Percentiles rank a stretch among this genome's conserved stretches.
Evolutionary conservation across 2,888 invertebrate genomes (phyloP).

Genomic region (Cheilosia impressa): DNA sequence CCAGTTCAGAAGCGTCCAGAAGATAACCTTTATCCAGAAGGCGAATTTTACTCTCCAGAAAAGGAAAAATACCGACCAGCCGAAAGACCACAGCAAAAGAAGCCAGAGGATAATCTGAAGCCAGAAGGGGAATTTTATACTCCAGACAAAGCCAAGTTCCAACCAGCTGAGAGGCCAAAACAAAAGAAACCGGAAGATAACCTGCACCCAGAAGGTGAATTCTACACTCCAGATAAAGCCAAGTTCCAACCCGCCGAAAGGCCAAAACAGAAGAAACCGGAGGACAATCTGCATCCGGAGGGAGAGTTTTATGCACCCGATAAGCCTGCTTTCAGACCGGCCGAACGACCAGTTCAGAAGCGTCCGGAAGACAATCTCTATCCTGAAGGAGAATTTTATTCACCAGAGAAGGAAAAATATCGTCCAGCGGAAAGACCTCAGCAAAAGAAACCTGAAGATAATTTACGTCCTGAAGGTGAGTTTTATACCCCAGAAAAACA

Average conservation of each 20-base stretch:
- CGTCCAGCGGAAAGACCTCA: conserved; percentile 83
- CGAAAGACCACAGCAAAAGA: conserved; percentile 85
- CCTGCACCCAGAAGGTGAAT: conserved; percentile 86
- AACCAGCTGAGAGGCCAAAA: conserved; percentile 84
- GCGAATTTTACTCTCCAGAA: conserved; percentile 85
- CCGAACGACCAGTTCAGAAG: conserved; percentile 82
- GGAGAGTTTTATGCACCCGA: conserved; percentile 85
- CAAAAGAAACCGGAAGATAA: conserved; percentile 84
- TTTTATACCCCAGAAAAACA: conserved; percentile 84
- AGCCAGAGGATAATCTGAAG: conserved; percentile 85
- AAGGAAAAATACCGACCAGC: conserved; percentile 82
- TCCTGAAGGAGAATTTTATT: conserved; percentile 86
- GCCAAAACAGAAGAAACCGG: conserved; percentile 83
- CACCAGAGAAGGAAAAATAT: conserved; percentile 81
- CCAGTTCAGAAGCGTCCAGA: conserved; percentile 80
- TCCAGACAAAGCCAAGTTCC: conserved; percentile 81
- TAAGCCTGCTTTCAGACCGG: conserved; percentile 79
- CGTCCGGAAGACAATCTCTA: conserved; percentile 83
- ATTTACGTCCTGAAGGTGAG: conserved; percentile 85
- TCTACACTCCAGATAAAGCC: conserved; percentile 84
- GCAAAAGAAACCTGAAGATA: conserved; percentile 85
- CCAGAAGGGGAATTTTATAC: conserved; percentile 83
- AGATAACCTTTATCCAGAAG: conserved; percentile 86
- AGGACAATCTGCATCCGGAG: conserved; percentile 86
- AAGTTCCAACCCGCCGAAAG: conserved; percentile 85